Evolutionary conservation across 1,140 invertebrate genomes (phyloP).

Genomic region (Helicoverpa zea): DNA sequence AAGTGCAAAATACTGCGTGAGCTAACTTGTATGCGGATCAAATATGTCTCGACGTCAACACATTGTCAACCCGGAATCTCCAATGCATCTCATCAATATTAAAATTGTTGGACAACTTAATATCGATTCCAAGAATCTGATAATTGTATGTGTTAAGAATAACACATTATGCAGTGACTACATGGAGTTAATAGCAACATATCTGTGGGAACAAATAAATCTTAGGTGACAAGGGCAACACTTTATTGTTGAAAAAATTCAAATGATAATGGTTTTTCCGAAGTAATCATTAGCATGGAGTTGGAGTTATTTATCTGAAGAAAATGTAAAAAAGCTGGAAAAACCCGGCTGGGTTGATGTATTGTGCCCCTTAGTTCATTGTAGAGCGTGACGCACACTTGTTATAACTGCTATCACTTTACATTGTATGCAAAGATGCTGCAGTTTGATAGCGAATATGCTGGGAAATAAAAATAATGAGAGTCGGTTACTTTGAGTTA

Average conservation of each 20-base stretch:
- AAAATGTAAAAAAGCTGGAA: slow-evolving; percentile 39
- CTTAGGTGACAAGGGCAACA: slow-evolving; percentile 65
- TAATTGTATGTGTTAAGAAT: slow-evolving; percentile 69
- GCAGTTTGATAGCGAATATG: too few relatives aligned
- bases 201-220: slow-evolving; percentile 75
- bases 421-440: too few relatives aligned
- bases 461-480: too few relatives aligned
- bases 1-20: background rate
- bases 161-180: slow-evolving; percentile 61
- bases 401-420: background rate
- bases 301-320: slow-evolving; percentile 24
- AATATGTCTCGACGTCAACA: slow-evolving; percentile 31
- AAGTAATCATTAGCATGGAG: slow-evolving; percentile 63
- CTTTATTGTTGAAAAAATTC: slow-evolving; percentile 61
- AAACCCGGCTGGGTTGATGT: slow-evolving; percentile 24
- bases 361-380: slow-evolving; percentile 5
- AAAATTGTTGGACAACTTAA: slow-evolving; percentile 47
- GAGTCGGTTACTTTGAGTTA: too few relatives aligned
- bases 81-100: slow-evolving; percentile 55
- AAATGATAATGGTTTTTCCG: slow-evolving; percentile 67
- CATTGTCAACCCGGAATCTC: slow-evolving; percentile 53
- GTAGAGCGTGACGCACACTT: slow-evolving; percentile 24
- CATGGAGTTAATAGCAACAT: slow-evolving; percentile 10
- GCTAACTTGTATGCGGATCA: background rate
- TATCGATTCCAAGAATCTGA: slow-evolving; percentile 63